These are phyloP conservation scores for Drosophila mimica DNA, from an alignment of 2,888 invertebrate species.

Conservation along the genomic window DNA sequence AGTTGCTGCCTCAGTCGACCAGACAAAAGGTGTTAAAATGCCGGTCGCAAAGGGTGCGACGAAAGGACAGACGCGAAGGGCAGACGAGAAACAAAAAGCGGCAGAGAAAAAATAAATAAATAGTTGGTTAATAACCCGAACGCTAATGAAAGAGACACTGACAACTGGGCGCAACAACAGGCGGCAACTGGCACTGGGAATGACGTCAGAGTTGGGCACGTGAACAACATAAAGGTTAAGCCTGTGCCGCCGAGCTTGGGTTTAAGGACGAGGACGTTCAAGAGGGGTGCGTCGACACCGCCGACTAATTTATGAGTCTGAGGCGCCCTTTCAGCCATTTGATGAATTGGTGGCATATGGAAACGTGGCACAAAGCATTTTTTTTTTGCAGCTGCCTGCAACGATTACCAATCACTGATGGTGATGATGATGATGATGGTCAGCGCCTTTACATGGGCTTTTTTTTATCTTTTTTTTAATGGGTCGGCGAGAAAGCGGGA, in stretches of 20 bases:
- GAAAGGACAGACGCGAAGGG: constrained; percentile 56
- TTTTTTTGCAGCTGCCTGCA: constrained; percentile 63
- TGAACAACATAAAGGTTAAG: constrained; percentile 41
- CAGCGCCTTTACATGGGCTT: neutral
- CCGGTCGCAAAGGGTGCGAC: constrained; percentile 44
- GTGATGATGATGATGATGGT: neutral
- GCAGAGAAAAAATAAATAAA: constrained; percentile 23
- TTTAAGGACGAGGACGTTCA: constrained; percentile 46
- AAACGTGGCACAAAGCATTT: constrained; percentile 30
- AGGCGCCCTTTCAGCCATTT: constrained; percentile 28
- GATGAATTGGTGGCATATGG: constrained; percentile 66
- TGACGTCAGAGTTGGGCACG: constrained; percentile 51
- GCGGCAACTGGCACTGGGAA: constrained; percentile 20
- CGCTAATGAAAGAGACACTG: constrained; percentile 76
- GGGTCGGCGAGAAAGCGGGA: constrained; percentile 69
- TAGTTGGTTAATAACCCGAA: constrained; percentile 77
- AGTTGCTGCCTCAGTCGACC: constrained; percentile 16
- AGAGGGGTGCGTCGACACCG: constrained; percentile 14
- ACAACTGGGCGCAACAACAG: constrained; percentile 43
- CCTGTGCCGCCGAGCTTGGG: neutral
- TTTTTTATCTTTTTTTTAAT: constrained; percentile 48
- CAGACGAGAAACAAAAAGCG: constrained; percentile 31
- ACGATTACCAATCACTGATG: constrained; percentile 30
- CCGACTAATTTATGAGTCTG: constrained; percentile 41
- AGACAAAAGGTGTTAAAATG: constrained; percentile 74